These are phyloP conservation scores for Peromyscus maniculatus DNA, from an alignment of 2,113 vertebrate species.

Conservation along the genomic window DNA sequence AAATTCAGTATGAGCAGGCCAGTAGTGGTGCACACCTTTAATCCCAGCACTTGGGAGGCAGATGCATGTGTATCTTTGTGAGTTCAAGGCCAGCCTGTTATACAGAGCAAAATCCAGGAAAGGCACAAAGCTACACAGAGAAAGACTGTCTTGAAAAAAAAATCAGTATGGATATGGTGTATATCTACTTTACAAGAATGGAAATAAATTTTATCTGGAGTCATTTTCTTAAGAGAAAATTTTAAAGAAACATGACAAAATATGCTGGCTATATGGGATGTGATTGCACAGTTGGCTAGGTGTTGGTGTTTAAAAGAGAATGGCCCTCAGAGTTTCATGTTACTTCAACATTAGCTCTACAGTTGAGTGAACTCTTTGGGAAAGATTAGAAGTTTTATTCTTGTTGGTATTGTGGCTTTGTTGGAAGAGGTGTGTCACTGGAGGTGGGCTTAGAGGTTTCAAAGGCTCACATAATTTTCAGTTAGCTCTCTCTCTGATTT, in stretches of 20 bases:
- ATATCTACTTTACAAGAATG: not conserved
- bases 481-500: not conserved
- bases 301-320: not conserved
- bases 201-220: not conserved
- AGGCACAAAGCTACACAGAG: no score
- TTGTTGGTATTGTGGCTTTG: not conserved
- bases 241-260: slow-evolving; percentile 1
- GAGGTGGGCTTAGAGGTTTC: not conserved
- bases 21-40: no score
- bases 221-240: not conserved
- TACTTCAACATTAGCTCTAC: not conserved
- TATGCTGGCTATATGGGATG: not conserved
- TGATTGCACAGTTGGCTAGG: not conserved
- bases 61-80: no score
- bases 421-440: not conserved
- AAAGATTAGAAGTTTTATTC: not conserved
- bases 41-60: no score
- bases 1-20: not conserved
- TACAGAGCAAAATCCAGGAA: no score
- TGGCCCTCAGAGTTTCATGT: not conserved
- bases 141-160: no score
- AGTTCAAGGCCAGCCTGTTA: no score
- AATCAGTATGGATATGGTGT: not conserved
- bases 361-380: not conserved
- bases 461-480: not conserved